Base-by-base conservation (phyloP, 2,888 invertebrate genomes). In the Drosophila trichaetosa region DNA sequence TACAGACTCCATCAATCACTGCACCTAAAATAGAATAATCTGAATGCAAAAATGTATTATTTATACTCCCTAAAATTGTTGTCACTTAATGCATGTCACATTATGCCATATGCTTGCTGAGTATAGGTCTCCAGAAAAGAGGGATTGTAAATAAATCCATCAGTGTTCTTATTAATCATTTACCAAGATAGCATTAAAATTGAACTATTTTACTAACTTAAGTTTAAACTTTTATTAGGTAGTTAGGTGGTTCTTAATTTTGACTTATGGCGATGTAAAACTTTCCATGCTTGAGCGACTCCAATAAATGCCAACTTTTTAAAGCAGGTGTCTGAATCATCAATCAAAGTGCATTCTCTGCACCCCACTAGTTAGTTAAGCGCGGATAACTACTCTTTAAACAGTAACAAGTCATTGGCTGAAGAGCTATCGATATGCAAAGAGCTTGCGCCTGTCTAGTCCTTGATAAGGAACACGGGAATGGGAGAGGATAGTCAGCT, bases 361-460 rank as follows among this genome's bases (percentile, higher is more conserved):
- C 18, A 33, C 1, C n/a, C 21, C 18, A 11, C 13, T 31, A 59
- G 48, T 67, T 29, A 56, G 51, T 67, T 48, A 31, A 42, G 54
- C 21, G 54, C 29, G 53, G 57, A 62, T 61, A 72, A 74, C 76
- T 73, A 64, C 69, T 80, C 61, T 62, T 65, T 74, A 80, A 84
- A 64, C 80, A 73, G 64, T 75, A 68, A 73, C 71, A 76, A 72
- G 72, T 75, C 75, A 61, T 68, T 56, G 71, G 74, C 69, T 80
- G 67, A 69, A 81, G 72, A 71, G 76, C 80, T 62, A 80, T 80
- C 76, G 76, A 80, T 80, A 85, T 82, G 87, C 78, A 84, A 76
- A 80, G 60, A 58, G 71, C 77, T 60, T 33, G 66, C 38, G 66
- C 40, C 33, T 46, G 73, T 61, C 49, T 16, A 10, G 18, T 58